A percentile compares a stretch with the other conserved stretches of the same genome.
phyloP scores from a whole-genome alignment of 1,140 invertebrate species.

The Ctenoplectra terminalis region DNA sequence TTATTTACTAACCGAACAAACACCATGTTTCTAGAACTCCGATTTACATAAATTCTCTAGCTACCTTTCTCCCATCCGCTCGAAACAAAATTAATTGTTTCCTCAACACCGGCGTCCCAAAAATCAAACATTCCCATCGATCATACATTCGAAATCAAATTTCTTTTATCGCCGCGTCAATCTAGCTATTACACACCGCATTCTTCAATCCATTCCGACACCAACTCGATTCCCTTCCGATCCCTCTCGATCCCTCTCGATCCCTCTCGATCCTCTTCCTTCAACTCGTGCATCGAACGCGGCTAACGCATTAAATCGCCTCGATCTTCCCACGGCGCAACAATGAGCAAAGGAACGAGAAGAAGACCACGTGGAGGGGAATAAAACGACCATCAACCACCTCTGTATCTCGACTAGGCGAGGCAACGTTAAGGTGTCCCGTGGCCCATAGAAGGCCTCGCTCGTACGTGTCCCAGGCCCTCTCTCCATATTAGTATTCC shows the following conservation, averaged over 20 bases:
- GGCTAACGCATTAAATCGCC: neutral
- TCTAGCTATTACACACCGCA: neutral
- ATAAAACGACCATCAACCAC: neutral
- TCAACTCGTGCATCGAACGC: neutral
- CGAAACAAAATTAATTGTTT: neutral
- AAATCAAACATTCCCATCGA: neutral
- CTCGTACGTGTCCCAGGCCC: neutral
- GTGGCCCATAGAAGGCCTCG: constrained; percentile 6
- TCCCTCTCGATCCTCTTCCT: neutral
- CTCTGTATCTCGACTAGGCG: neutral
- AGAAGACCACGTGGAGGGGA: neutral
- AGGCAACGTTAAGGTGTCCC: constrained; percentile 6
- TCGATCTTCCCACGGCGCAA: constrained; percentile 34
- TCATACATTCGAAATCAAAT: neutral
- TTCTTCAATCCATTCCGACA: neutral
- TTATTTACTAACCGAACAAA: too few relatives aligned
- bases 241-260: neutral
- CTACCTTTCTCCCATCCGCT: neutral
- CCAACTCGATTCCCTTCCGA: too few relatives aligned
- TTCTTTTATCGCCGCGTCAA: neutral
- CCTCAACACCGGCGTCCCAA: too few relatives aligned
- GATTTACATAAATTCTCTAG: neutral
- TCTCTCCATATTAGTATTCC: constrained; percentile 58
- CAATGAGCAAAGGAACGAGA: neutral
- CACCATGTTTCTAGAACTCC: too few relatives aligned